These are phyloP conservation scores for Myotis daubentonii DNA, from an alignment of 2,797 vertebrate genomes.

Conservation along the genomic window DNA sequence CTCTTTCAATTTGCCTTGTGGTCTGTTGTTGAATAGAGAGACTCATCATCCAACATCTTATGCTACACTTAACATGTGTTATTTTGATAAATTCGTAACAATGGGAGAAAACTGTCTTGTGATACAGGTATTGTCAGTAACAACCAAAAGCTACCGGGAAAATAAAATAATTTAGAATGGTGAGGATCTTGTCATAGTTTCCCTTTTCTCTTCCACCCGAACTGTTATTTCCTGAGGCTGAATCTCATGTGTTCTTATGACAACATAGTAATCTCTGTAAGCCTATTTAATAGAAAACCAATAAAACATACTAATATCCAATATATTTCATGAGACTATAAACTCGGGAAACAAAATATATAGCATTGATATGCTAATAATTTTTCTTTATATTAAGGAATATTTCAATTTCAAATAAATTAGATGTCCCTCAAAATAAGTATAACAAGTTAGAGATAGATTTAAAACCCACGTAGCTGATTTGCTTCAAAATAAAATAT, in stretches of 20 bases:
- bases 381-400: not conserved
- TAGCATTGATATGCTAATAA: not conserved
- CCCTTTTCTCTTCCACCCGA: not conserved
- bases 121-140: not conserved
- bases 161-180: not conserved
- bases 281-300: not conserved
- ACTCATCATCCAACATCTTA: not conserved
- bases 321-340: not conserved
- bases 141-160: not conserved
- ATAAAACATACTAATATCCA: not conserved
- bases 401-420: not conserved
- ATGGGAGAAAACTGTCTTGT: not conserved
- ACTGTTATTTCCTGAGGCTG: not conserved
- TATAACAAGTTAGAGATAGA: not conserved
- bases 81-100: not conserved
- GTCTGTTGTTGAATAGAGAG: not conserved
- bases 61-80: not conserved
- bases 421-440: not conserved
- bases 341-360: not conserved
- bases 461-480: not conserved
- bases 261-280: not conserved
- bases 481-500: not conserved
- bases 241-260: not conserved
- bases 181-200: not conserved
- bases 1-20: not conserved